phyloP scores from a whole-genome alignment of 2,113 vertebrate species.

The Anolis sagrei region DNA sequence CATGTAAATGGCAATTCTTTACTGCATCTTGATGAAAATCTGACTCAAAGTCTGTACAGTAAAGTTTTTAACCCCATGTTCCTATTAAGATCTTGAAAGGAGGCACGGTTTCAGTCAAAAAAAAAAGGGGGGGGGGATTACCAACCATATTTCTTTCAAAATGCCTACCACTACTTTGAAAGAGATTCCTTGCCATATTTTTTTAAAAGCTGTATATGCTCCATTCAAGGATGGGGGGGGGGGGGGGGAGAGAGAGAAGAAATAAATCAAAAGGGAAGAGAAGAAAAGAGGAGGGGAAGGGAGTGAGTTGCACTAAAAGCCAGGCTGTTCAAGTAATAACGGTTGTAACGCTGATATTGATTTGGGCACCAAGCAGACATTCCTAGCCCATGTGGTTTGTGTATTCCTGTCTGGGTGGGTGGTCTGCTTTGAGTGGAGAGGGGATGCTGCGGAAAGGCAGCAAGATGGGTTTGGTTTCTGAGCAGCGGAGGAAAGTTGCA shows the following conservation, averaged over 20 bases:
- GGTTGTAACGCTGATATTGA: slow-evolving; percentile 66
- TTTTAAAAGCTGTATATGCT: neutral
- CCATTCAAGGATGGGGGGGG: slow-evolving; percentile 42
- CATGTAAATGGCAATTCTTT: slow-evolving; percentile 21
- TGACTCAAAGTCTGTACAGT: neutral
- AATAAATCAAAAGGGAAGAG: slow-evolving; percentile 65
- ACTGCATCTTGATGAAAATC: slow-evolving; percentile 9
- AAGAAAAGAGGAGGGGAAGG: slow-evolving; percentile 71
- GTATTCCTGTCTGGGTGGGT: slow-evolving; percentile 80
- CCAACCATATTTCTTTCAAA: slow-evolving; percentile 31
- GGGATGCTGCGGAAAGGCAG: slow-evolving; percentile 64
- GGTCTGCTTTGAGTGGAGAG: slow-evolving; percentile 69
- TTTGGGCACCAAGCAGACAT: slow-evolving; percentile 66
- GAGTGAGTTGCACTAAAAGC: slow-evolving; percentile 63
- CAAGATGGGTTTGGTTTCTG: slow-evolving; percentile 67
- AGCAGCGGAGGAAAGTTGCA: slow-evolving; percentile 48
- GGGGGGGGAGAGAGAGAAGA: neutral
- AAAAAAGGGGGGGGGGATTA: neutral
- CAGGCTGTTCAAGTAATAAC: slow-evolving; percentile 64
- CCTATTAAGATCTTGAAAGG: neutral
- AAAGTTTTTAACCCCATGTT: slow-evolving; percentile 29
- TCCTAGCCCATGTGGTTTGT: slow-evolving; percentile 81
- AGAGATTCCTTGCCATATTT: neutral
- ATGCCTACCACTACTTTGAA: slow-evolving; percentile 46
- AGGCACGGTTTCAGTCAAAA: neutral